Percentiles rank a stretch among this genome's conserved stretches.
Conservation (phyloP, 2,888 invertebrate genomes). For the Atrina japonica region DNA sequence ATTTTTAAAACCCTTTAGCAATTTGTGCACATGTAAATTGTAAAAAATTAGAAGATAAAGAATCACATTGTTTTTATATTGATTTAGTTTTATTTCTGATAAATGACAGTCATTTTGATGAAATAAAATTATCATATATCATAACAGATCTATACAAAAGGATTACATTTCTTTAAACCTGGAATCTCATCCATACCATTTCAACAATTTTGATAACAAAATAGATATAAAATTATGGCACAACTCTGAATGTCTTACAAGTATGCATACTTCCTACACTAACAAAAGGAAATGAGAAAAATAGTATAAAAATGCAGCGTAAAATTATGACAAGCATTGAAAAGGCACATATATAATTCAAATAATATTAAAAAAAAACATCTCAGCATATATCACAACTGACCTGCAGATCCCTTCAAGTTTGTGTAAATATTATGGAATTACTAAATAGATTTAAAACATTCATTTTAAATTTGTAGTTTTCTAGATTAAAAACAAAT, state of each 20-base stretch:
- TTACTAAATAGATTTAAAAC: no score
- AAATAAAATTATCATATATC: neutral
- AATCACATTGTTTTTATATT: neutral
- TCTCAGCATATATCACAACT: no score
- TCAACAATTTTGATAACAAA: conserved; percentile 5
- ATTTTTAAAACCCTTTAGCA: conserved; percentile 1
- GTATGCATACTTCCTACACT: neutral
- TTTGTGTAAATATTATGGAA: no score
- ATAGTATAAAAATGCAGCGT: no score
- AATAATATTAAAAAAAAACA: no score
- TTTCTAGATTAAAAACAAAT: no score
- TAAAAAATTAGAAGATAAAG: neutral
- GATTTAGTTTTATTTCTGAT: conserved; percentile 1
- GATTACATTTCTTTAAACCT: conserved; percentile 6
- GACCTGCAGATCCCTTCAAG: no score
- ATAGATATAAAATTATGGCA: conserved; percentile 21
- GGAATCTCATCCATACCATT: conserved; percentile 9
- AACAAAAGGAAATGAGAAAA: neutral
- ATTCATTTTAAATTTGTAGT: no score
- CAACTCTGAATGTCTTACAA: conserved; percentile 3
- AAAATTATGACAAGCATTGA: no score
- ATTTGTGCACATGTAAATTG: neutral
- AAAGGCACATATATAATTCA: no score
- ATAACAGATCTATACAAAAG: no score
- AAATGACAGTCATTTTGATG: neutral